Percentiles rank a stretch among this genome's conserved stretches.
Conservation (phyloP, 2,113 vertebrate species). For the Brevimyrus niger region DNA sequence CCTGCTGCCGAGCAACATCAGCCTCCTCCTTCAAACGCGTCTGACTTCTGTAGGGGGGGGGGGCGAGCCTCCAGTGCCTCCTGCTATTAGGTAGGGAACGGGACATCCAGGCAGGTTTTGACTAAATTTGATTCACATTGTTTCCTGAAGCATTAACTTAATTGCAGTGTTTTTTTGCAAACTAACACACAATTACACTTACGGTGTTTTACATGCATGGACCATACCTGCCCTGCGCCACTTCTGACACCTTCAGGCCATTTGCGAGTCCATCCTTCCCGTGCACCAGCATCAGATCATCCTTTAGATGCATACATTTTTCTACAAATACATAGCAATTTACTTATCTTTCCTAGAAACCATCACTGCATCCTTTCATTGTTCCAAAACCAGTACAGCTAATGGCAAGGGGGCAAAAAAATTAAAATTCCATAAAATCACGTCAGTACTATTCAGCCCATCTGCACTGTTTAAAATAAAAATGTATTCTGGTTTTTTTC, state of each 20-base stretch:
- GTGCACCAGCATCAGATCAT: background rate
- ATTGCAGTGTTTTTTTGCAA: background rate
- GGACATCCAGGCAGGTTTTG: background rate
- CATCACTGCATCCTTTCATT: background rate
- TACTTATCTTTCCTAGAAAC: background rate
- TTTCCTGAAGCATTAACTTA: too few species aligned
- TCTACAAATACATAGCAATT: background rate
- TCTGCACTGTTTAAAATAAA: slow-evolving; percentile 11
- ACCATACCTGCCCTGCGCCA: background rate
- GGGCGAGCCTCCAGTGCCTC: background rate
- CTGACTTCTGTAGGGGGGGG: background rate
- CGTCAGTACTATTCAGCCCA: background rate
- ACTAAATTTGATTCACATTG: background rate
- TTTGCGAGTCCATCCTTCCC: background rate
- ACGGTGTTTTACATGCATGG: background rate
- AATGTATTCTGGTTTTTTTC: background rate
- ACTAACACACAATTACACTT: background rate
- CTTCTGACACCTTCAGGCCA: background rate
- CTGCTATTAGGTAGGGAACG: background rate
- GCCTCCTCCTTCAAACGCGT: background rate
- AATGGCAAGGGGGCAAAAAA: background rate
- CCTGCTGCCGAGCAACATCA: background rate
- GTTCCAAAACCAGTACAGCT: background rate
- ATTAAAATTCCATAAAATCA: slow-evolving; percentile 4
- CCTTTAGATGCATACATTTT: background rate